Percentiles rank a stretch among this genome's conserved stretches.
phyloP scores from a whole-genome alignment of 2,888 invertebrate species.

The Ceramica pisi region DNA sequence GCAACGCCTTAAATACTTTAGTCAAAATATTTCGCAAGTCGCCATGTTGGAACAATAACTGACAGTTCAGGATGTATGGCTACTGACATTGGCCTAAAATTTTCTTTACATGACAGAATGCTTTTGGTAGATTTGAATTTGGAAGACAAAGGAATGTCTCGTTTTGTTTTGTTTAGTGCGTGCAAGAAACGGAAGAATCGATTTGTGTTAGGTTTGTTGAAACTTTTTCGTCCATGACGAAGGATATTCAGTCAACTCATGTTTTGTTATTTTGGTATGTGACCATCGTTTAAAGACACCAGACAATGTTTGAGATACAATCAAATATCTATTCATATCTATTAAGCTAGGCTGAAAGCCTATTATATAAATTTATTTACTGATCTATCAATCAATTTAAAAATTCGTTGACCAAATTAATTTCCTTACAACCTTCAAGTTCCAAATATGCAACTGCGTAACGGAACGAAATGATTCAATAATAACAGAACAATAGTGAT shows the following conservation, averaged over 20 bases:
- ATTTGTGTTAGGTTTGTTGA: not conserved
- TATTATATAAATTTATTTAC: too few relatives aligned
- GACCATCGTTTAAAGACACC: not conserved
- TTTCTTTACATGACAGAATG: conserved; percentile 33
- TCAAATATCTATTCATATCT: not conserved
- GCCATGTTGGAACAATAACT: conserved; percentile 52
- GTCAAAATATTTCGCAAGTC: conserved; percentile 47
- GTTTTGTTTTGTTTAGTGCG: conserved; percentile 2
- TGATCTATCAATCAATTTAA: conserved; percentile 1
- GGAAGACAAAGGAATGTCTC: conserved; percentile 18
- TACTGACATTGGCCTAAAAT: conserved; percentile 59
- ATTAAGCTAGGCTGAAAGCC: too few relatives aligned
- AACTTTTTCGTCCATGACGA: not conserved
- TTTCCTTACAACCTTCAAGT: conserved; percentile 26
- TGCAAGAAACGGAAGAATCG: not conserved
- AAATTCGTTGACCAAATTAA: not conserved
- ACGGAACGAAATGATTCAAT: conserved; percentile 44
- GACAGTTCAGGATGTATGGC: conserved; percentile 28
- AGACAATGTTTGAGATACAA: not conserved
- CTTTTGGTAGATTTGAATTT: conserved; percentile 38
- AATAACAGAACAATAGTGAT: conserved; percentile 54
- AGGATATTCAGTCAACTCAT: not conserved
- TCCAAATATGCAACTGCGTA: conserved; percentile 29
- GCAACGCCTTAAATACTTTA: conserved; percentile 50
- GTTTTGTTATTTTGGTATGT: not conserved